Evolutionary conservation across 2,888 invertebrate species (phyloP), one percentile per base, ranked within the genome.

Genomic region (Lycophotia porphyrea): DNA sequence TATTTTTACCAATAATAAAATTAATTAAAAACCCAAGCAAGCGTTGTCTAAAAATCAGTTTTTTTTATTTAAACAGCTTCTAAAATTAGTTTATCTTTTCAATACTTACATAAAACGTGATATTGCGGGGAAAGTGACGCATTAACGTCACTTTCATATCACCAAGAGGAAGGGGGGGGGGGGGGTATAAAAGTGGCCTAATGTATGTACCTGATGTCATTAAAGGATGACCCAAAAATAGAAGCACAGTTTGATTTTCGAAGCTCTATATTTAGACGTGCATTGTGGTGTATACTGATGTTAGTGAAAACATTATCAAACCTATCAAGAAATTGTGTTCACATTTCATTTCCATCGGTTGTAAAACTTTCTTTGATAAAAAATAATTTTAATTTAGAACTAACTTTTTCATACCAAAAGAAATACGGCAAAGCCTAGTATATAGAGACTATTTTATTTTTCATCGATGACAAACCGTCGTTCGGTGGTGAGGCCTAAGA

Each of bases 401-500:
- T 15, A 24, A 63, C n/a, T 39, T 63, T 24, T 63, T 63, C 15
- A 63, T 39, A 39, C n/a, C 15, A 18, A 39, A n/a, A 34, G 9
- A 39, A 39, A 4, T 0, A 63, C 8, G 81, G 74, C 77, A 44
- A 44, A 74, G 74, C 77, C 58, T 42, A 49, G 39, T 80, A 60
- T n/a, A 15, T 34, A 42, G 24, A 58, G 27, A 52, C 27, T 72
- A 72, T 27, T 63, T 63, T 27, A 27, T 64, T 64, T 64, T 64
- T 15, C 27, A 64, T 58, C 24, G 47, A 64, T 42, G 80, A 65
- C 34, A 15, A 49, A 13, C 13, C 0, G 81, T 78, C 64, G 15
- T 39, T 49, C 34, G 27, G 49, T 65, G 18, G 4, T 21, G 74
- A 75, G 86, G 87, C 86, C 86, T 84, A 82, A 84, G 47, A 77